A percentile compares a stretch with the other conserved stretches of the same genome.
phyloP scores from a whole-genome alignment of 1,140 invertebrate genomes.

The Leptinotarsa undecemlineata region DNA sequence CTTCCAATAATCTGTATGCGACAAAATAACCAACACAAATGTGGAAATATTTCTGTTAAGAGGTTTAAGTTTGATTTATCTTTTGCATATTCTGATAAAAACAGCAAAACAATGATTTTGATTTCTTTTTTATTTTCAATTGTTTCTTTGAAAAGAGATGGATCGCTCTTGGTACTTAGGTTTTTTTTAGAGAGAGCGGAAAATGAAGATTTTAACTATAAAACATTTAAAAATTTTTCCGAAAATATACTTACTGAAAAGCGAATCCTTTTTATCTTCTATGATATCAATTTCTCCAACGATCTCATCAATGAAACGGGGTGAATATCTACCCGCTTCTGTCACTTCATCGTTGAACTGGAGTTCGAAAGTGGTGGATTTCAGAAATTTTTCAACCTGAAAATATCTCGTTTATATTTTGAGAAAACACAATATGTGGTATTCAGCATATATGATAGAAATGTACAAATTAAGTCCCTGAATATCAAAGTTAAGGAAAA shows the following conservation, averaged over 20 bases:
- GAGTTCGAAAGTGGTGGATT: slow-evolving; percentile 75
- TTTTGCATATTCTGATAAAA: no score
- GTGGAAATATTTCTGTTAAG: not conserved
- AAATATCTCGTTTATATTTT: slow-evolving; percentile 26
- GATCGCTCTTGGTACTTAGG: no score
- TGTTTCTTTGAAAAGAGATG: no score
- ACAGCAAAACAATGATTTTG: not conserved
- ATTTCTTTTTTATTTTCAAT: not conserved
- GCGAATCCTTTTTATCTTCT: slow-evolving; percentile 76
- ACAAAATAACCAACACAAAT: no score
- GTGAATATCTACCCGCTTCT: slow-evolving; percentile 71
- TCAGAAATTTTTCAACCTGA: slow-evolving; percentile 68
- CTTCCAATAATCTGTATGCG: not conserved
- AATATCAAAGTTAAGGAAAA: no score
- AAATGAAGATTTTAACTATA: not conserved
- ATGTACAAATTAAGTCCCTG: no score
- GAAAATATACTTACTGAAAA: slow-evolving; percentile 70
- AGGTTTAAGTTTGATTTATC: not conserved
- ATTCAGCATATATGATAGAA: no score
- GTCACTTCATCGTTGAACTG: slow-evolving; percentile 70
- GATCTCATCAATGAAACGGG: slow-evolving; percentile 80
- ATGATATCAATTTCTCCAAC: slow-evolving; percentile 78
- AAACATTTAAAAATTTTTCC: not conserved
- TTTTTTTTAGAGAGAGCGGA: not conserved
- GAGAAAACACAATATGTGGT: no score